Conservation (phyloP, 64 coral and sea anemone species). For the Stichodactyla helianthus region DNA sequence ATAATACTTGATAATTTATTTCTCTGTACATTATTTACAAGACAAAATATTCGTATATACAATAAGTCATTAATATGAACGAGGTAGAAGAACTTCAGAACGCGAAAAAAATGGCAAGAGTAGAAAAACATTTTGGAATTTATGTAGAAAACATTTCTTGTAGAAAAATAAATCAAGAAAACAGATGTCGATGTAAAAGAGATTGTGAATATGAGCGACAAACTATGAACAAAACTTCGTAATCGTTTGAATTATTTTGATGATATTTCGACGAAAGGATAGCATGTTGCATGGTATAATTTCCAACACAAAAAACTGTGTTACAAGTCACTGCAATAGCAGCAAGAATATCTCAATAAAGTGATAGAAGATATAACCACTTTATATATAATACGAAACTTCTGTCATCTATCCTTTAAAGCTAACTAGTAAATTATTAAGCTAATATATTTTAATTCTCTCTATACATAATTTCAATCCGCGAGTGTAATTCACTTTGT, state of each 20-base stretch:
- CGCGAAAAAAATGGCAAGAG: neutral
- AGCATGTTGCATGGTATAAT: neutral
- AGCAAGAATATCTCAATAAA: neutral
- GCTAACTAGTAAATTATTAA: neutral
- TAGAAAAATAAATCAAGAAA: neutral
- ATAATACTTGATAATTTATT: constrained; percentile 4
- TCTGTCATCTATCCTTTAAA: neutral
- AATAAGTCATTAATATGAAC: neutral
- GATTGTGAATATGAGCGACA: neutral
- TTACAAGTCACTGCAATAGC: constrained; percentile 9
- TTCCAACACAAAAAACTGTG: constrained; percentile 4
- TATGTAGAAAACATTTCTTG: too few relatives aligned
- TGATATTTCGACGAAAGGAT: neutral
- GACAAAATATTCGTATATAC: neutral
- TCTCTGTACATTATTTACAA: constrained; percentile 1
- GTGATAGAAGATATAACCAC: neutral
- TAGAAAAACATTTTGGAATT: neutral
- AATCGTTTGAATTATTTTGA: neutral
- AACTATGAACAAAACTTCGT: too few relatives aligned
- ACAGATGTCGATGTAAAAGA: neutral
- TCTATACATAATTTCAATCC: neutral
- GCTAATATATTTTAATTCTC: neutral
- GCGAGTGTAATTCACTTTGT: neutral
- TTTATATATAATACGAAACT: neutral
- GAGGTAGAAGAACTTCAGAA: neutral